phyloP scores from a whole-genome alignment of 2,113 vertebrate species.

The Muntiacus muntjak region DNA sequence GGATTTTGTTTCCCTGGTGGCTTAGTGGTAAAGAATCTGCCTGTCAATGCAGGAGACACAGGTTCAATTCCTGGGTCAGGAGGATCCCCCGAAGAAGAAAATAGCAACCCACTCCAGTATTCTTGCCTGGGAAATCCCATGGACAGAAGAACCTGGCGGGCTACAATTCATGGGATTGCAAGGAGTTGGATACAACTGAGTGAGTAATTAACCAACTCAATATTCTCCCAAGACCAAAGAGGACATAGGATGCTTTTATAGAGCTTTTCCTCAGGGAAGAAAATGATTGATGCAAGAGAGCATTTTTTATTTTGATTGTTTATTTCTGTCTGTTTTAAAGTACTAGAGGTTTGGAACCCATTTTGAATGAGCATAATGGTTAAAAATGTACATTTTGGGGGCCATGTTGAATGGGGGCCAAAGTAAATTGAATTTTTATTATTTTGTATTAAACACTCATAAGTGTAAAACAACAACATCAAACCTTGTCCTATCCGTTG shows the following conservation, averaged over 20 bases:
- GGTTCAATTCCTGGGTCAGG: not conserved
- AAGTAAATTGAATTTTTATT: not conserved
- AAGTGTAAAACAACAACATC: not conserved
- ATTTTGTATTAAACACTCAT: not conserved
- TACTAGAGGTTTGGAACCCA: not conserved
- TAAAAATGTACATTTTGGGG: not conserved
- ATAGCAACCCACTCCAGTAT: not conserved
- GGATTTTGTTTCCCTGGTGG: not conserved
- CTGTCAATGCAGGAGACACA: not conserved
- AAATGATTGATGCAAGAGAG: not conserved
- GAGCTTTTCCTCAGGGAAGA: not conserved
- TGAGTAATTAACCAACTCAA: not conserved
- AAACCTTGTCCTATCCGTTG: not conserved
- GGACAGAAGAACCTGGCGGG: not conserved
- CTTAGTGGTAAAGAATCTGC: not conserved
- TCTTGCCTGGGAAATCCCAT: not conserved
- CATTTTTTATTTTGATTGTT: not conserved
- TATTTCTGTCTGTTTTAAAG: not conserved
- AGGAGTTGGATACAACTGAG: not conserved
- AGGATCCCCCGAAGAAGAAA: not conserved
- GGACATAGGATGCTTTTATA: not conserved
- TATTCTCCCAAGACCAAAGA: not conserved
- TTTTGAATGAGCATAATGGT: not conserved
- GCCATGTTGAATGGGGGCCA: not conserved
- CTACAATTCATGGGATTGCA: not conserved